These are phyloP conservation scores for Lycophotia porphyrea DNA, from an alignment of 2,888 invertebrate species.

Conservation along the genomic window DNA sequence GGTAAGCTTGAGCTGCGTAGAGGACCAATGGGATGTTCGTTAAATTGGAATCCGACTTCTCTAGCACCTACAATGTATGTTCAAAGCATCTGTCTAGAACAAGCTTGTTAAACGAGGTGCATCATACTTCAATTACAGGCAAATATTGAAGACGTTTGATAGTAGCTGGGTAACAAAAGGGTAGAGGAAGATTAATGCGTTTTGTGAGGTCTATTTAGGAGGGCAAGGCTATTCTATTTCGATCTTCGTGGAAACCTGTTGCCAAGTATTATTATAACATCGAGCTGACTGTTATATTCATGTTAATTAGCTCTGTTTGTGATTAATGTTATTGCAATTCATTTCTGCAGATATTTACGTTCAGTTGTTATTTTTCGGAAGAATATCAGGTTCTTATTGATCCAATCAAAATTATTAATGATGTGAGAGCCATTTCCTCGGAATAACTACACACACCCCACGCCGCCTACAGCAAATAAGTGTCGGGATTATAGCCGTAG, in stretches of 20 bases:
- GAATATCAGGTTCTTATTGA: not conserved
- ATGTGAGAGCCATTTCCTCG: not conserved
- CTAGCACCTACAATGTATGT: slow-evolving; percentile 5
- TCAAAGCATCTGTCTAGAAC: not conserved
- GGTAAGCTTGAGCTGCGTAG: not conserved
- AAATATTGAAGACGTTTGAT: slow-evolving; percentile 3
- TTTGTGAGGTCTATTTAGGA: not conserved
- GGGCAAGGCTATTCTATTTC: slow-evolving; percentile 10
- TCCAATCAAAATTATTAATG: not conserved
- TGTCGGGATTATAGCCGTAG: not conserved
- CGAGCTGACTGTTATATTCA: not conserved
- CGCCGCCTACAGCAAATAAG: slow-evolving; percentile 2
- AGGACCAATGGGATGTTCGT: not conserved
- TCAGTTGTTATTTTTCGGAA: not conserved
- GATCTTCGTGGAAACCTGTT: not conserved
- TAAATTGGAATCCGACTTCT: slow-evolving; percentile 16
- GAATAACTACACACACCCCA: not conserved
- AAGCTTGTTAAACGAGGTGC: not conserved
- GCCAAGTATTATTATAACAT: not conserved
- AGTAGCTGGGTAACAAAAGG: not conserved
- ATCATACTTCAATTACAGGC: not conserved
- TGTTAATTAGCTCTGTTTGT: not conserved
- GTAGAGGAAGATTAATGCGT: not conserved
- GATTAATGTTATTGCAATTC: not conserved
- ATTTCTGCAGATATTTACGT: not conserved